These are phyloP conservation scores for Poecile montanus DNA, from an alignment of 2,797 vertebrate genomes.

Conservation along the genomic window DNA sequence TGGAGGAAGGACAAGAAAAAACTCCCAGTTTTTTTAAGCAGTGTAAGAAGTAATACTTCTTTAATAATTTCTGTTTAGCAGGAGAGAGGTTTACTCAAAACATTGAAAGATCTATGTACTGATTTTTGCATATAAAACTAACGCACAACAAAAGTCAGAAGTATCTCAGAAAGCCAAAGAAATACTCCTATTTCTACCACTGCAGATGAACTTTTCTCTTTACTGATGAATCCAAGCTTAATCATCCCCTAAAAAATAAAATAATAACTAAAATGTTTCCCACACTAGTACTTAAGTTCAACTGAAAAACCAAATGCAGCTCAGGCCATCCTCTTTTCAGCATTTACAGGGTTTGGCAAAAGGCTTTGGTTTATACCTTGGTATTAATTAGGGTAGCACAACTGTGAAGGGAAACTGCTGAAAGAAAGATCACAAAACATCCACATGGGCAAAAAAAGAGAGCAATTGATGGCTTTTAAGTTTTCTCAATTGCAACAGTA, in stretches of 20 bases:
- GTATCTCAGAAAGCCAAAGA: not conserved
- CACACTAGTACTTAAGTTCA: not conserved
- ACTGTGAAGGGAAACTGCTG: not conserved
- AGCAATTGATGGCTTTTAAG: not conserved
- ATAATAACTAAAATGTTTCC: not conserved
- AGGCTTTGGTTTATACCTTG: not conserved
- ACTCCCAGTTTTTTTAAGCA: not conserved
- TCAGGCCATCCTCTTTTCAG: not conserved
- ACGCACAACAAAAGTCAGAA: not conserved
- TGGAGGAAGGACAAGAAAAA: not conserved
- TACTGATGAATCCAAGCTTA: not conserved
- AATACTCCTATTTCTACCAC: not conserved
- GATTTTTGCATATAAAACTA: not conserved
- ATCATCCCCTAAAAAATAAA: not conserved
- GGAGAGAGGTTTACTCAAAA: not conserved
- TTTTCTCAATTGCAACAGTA: constrained; percentile 42
- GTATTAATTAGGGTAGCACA: not conserved
- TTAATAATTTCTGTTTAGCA: not conserved
- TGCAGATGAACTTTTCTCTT: not conserved
- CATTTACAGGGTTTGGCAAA: not conserved
- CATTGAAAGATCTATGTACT: not conserved
- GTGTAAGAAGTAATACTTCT: not conserved
- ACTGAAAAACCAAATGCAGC: not conserved
- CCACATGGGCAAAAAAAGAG: constrained; percentile 27
- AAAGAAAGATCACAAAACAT: constrained; percentile 4